These are phyloP conservation scores for Melitaea athalia DNA, from an alignment of 2,888 invertebrate genomes.

Conservation along the genomic window DNA sequence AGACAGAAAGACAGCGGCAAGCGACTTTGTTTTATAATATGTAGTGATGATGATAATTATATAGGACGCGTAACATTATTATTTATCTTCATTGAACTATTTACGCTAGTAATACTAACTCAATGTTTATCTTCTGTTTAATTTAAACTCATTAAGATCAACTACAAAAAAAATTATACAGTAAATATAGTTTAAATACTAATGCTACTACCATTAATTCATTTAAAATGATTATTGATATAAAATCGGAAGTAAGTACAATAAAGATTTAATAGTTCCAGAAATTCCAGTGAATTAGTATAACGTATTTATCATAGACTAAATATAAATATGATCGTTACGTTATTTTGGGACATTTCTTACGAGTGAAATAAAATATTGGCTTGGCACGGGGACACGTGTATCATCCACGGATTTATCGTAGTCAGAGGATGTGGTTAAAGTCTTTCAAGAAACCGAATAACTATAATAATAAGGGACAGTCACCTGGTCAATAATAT, in stretches of 20 bases:
- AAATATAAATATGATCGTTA: conserved; percentile 1
- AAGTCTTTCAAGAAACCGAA: conserved; percentile 7
- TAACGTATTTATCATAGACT: background rate
- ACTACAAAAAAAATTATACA: too few relatives aligned
- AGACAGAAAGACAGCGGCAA: too few relatives aligned
- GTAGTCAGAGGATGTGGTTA: conserved; percentile 17
- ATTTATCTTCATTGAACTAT: too few relatives aligned
- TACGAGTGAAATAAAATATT: conserved; percentile 30
- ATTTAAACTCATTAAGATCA: too few relatives aligned
- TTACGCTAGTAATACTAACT: too few relatives aligned
- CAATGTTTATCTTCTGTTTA: too few relatives aligned
- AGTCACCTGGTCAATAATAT: conserved; percentile 5
- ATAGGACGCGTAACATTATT: too few relatives aligned
- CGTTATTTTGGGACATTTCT: conserved; percentile 13
- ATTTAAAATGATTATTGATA: background rate
- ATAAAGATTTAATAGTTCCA: background rate
- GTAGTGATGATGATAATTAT: too few relatives aligned
- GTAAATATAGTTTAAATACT: too few relatives aligned
- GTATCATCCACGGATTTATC: conserved; percentile 6
- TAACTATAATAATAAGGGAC: conserved; percentile 23
- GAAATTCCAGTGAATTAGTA: background rate
- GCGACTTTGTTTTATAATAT: too few relatives aligned
- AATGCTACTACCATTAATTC: too few relatives aligned
- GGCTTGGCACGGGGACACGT: conserved; percentile 26
- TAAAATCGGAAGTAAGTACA: background rate